Base-by-base conservation (phyloP, 2,113 vertebrate genomes). In the Spea bombifrons region DNA sequence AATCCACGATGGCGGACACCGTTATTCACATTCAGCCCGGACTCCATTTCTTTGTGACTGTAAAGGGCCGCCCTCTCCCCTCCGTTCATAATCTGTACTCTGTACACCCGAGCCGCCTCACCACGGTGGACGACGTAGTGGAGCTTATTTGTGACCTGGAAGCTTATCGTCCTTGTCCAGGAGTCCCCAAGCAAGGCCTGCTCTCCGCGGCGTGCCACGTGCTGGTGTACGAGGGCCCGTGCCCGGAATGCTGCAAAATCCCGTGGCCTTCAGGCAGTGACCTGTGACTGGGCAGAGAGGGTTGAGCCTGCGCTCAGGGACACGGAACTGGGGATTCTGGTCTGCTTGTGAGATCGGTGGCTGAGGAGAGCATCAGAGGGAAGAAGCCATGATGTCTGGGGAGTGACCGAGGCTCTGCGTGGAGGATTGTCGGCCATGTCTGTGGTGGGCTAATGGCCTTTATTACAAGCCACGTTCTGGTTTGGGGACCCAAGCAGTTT, bases 111-210 rank as follows among this genome's bases (percentile, higher is more conserved):
- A 71, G 79, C 13, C 72, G 82, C 30, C 83, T 83, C 4, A 84
- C 79, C 66, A 84, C 84, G 0, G 84, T 85, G 9, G 82, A 86
- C 10, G 84, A 86, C 5, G 82, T 85, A 49, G 85, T 84, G 17
- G 84, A 83, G 53, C 82, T 84, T 2, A 85, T 83, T 45, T 80
- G 83, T 1, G 74, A 83, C 71, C 81, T 86, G 46, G 83, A 85
- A 57, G 75, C 83, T 8, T 83, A 83, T 16, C 75, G 44, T 0
- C 66, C 84, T 3, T 84, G 84, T 3, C 66, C 53, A 0, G 83
- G 81, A 7, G 71, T 81, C 49, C 70, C 82, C 4, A 43, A 63
- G 3, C 3, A 17, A 2, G 67, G 80, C 5, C 47, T 64, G 4
- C 81, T 76, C 4, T 84, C 82, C 13, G 75, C 82, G 16, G 77